phyloP scores from a whole-genome alignment of 2,113 vertebrate genomes.

The Hydrochoerus hydrochaeris region DNA sequence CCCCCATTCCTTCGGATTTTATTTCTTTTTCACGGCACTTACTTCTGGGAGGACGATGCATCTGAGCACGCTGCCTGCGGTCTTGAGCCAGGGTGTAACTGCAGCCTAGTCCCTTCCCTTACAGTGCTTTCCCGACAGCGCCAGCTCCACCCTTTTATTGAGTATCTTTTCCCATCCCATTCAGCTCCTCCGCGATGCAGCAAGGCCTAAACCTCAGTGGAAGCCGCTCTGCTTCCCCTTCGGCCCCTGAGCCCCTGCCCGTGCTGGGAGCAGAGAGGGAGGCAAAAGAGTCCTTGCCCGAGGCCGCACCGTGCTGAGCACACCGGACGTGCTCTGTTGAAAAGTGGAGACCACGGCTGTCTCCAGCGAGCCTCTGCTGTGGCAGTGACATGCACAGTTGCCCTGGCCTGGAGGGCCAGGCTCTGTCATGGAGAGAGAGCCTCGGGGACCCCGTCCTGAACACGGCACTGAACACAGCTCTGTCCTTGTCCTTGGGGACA shows the following conservation, averaged over 20 bases:
- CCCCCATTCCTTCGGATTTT: background rate
- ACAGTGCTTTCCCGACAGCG: background rate
- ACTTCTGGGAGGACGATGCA: background rate
- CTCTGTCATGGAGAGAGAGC: background rate
- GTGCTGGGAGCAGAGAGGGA: background rate
- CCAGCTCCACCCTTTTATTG: background rate
- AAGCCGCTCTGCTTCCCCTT: too few relatives aligned
- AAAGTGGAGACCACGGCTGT: background rate
- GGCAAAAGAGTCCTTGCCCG: background rate
- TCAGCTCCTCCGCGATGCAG: background rate
- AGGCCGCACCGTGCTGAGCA: background rate
- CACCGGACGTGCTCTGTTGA: background rate
- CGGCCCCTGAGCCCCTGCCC: background rate
- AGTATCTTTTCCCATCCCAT: background rate
- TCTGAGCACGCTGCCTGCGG: background rate
- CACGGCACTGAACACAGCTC: too few relatives aligned
- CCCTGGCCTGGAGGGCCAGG: too few relatives aligned
- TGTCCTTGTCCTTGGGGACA: background rate
- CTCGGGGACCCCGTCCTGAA: background rate
- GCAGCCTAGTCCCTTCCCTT: too few relatives aligned
- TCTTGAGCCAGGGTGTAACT: background rate
- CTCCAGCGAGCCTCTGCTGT: background rate
- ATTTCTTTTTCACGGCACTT: background rate
- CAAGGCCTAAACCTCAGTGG: background rate
- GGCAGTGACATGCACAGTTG: background rate